These are phyloP conservation scores for Pelmatolapia mariae DNA, from an alignment of 2,113 vertebrate species.

Conservation along the genomic window DNA sequence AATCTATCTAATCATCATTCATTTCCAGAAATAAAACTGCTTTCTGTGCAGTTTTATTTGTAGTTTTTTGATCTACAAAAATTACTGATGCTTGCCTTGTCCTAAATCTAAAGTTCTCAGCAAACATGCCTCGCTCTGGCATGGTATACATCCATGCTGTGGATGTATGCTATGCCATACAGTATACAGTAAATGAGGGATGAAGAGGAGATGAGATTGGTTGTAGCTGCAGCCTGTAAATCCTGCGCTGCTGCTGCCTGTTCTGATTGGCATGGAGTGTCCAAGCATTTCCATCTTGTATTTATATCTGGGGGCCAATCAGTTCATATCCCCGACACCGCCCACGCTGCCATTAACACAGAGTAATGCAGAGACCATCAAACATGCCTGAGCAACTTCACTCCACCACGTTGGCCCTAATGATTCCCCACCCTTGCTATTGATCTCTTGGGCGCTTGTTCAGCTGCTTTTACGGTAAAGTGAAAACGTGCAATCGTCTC, in stretches of 20 bases:
- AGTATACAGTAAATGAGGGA: neutral
- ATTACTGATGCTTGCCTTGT: slow-evolving; percentile 3
- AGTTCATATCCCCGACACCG: slow-evolving; percentile 32
- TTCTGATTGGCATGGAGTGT: slow-evolving; percentile 16
- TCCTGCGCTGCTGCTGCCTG: slow-evolving; percentile 7
- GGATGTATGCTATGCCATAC: neutral
- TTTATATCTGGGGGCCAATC: slow-evolving; percentile 46
- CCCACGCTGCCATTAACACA: slow-evolving; percentile 41
- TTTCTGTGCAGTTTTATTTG: neutral
- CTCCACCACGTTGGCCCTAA: neutral
- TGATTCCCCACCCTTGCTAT: slow-evolving; percentile 22
- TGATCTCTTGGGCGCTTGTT: slow-evolving; percentile 6
- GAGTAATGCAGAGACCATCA: slow-evolving; percentile 42
- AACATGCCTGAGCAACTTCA: slow-evolving; percentile 30
- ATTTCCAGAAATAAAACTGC: neutral
- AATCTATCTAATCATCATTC: neutral
- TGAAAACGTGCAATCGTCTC: neutral
- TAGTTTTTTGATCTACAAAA: neutral
- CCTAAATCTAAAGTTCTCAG: neutral
- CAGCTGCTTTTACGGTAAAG: slow-evolving; percentile 1
- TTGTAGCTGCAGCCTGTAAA: slow-evolving; percentile 25
- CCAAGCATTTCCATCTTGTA: slow-evolving; percentile 10
- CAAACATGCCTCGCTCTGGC: neutral
- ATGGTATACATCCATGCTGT: neutral
- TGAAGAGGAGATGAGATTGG: neutral